A percentile compares a stretch with the other conserved stretches of the same genome.
Evolutionary conservation across 2,113 vertebrate genomes (phyloP).

Genomic region (Piaya cayana): DNA sequence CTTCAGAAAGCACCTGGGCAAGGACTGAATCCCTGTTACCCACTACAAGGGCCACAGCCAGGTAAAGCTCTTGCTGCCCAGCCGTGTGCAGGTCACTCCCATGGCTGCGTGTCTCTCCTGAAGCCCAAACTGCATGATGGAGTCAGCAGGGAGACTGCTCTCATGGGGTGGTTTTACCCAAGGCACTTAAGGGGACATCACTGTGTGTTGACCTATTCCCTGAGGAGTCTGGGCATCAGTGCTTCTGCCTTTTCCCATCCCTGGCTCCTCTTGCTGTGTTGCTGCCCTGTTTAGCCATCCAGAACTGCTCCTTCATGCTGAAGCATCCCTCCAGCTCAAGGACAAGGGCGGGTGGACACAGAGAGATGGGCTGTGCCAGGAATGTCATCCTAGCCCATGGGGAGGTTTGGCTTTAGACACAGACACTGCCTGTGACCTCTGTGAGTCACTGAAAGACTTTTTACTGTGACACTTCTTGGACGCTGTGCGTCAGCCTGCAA

Average conservation of each 20-base stretch:
- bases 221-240: not conserved
- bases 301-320: rapidly evolving
- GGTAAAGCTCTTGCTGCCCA: not conserved
- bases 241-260: not conserved
- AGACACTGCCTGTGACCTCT: not conserved
- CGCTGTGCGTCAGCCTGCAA: not conserved
- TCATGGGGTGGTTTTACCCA: not conserved
- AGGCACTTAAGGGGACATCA: rapidly evolving
- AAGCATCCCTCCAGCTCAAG: not conserved
- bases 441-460: not conserved
- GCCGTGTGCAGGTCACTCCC: rapidly evolving
- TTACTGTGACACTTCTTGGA: not conserved
- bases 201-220: not conserved
- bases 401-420: not conserved
- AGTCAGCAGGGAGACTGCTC: not conserved
- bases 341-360: not conserved
- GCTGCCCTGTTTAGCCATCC: not conserved
- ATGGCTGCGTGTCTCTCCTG: rapidly evolving
- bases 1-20: not conserved
- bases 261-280: rapidly evolving
- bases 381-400: not conserved
- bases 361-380: not conserved
- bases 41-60: not conserved
- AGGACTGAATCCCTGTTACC: not conserved
- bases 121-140: rapidly evolving